A percentile compares a stretch with the other conserved stretches of the same genome.
These are phyloP conservation scores for Sebastes fasciatus DNA, from an alignment of 2,113 vertebrate species.

Conservation along the genomic window DNA sequence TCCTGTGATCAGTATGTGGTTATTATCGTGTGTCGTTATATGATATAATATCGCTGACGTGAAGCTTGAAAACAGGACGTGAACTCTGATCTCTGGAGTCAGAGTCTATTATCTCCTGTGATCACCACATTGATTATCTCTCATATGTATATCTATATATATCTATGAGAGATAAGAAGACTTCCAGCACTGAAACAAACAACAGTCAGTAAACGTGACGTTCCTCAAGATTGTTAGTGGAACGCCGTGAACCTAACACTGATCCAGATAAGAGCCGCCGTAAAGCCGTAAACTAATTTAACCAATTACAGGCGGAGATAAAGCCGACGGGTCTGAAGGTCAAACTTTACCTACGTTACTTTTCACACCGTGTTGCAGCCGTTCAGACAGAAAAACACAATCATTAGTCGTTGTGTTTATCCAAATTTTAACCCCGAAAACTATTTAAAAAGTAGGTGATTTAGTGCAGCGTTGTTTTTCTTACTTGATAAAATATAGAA, in stretches of 20 bases:
- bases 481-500: neutral
- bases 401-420: no score
- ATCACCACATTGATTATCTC: no score
- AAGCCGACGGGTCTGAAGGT: neutral
- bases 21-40: neutral
- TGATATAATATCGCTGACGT: neutral
- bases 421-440: no score
- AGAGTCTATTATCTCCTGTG: neutral
- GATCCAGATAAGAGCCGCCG: neutral
- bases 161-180: no score
- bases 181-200: no score
- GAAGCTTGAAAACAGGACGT: no score
- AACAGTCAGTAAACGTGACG: no score
- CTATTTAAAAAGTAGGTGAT: no score
- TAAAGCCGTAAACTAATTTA: slow-evolving; percentile 56
- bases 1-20: neutral
- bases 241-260: no score
- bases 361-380: neutral
- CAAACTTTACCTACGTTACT: neutral
- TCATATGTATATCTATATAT: no score
- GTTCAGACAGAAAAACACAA: no score
- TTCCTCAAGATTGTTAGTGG: no score
- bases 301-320: slow-evolving; percentile 40
- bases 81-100: neutral
- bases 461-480: neutral